Base-by-base conservation (phyloP, 1,140 invertebrate genomes). In the Epicauta chinensis region DNA sequence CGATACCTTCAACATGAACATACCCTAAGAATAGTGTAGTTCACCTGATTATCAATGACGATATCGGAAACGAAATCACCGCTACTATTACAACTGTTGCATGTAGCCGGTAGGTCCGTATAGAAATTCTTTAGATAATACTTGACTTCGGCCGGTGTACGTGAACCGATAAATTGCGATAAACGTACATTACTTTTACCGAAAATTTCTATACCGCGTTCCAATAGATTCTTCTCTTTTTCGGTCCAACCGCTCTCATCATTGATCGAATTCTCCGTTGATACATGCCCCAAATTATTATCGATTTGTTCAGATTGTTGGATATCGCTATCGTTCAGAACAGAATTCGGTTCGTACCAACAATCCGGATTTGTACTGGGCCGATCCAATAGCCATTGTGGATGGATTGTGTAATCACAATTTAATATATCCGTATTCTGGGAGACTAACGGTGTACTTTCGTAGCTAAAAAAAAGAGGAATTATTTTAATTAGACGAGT, bases 371-470 rank as follows among this genome's bases (percentile, higher is more conserved):
- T 71, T 64, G 72, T 59, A 69, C 74, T 57, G 60, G 72, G 70
- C 65, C 61, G 78, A 59, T 85, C 82, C 16, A 82, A 63, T 29
- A 84, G 71, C 82, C 82, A 85, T 45, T 81, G 79, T 14, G 81
- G 79, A 58, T 81, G 79, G 6, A 81, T 78, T 41, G 76, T 77
- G 45, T 79, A 79, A 56, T 81, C 82, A 57, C 81, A 77, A 49
- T 75, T 75, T 38, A 77, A 51, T 10, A 77, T 55, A 49, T 77
- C 75, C 2, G 72, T 71, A 62, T 73, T 75, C 60, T 77, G 73
- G 4, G 75, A 74, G n/a, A 73, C 72, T 23, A 77, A 63, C 41
- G 72, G 68, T 57, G 72, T 67, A 14, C 64, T 61, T 62, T 75
- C 73, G 60, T 73, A 72, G 55, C 54, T 64, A 34, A 57, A 61